These are phyloP conservation scores for Zeuzera pyrina DNA, from an alignment of 2,888 invertebrate species.

Conservation along the genomic window DNA sequence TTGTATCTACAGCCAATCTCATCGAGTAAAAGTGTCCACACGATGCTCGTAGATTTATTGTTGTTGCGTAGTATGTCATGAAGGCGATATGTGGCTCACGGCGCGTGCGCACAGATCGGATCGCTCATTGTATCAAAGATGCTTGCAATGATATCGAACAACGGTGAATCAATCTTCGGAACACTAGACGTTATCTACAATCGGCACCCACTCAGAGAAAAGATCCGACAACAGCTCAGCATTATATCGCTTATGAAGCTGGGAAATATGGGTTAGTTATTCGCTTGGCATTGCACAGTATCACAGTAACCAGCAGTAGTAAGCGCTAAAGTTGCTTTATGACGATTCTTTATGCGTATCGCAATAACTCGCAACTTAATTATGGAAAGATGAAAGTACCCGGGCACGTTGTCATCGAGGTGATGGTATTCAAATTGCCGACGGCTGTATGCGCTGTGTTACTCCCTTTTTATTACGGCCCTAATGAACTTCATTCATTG, in stretches of 20 bases:
- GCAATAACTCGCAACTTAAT: slow-evolving; percentile 46
- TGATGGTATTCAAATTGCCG: slow-evolving; percentile 36
- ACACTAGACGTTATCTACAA: slow-evolving; percentile 50
- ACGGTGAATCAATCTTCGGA: slow-evolving; percentile 63
- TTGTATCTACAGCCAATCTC: slow-evolving; percentile 33
- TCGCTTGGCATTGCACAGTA: no score
- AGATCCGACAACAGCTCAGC: no score
- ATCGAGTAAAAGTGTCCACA: slow-evolving; percentile 43
- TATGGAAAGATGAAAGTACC: slow-evolving; percentile 39
- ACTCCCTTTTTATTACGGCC: slow-evolving; percentile 41
- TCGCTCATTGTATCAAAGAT: slow-evolving; percentile 50
- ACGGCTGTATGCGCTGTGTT: slow-evolving; percentile 29
- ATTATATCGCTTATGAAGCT: no score
- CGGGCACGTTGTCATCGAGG: slow-evolving; percentile 32
- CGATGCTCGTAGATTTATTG: slow-evolving; percentile 48
- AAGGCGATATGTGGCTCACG: slow-evolving; percentile 35
- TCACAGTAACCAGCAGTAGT: no score
- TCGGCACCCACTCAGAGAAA: slow-evolving; percentile 42
- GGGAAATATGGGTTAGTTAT: no score
- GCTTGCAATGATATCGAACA: slow-evolving; percentile 44
- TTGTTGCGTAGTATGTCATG: slow-evolving; percentile 37
- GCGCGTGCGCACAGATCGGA: slow-evolving; percentile 41
- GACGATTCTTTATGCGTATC: slow-evolving; percentile 25
- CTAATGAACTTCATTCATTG: slow-evolving; percentile 55
- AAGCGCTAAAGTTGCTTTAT: no score